A percentile compares a stretch with the other conserved stretches of the same genome.
phyloP scores from a whole-genome alignment of 2,888 invertebrate genomes.

The Cenopis cana region DNA sequence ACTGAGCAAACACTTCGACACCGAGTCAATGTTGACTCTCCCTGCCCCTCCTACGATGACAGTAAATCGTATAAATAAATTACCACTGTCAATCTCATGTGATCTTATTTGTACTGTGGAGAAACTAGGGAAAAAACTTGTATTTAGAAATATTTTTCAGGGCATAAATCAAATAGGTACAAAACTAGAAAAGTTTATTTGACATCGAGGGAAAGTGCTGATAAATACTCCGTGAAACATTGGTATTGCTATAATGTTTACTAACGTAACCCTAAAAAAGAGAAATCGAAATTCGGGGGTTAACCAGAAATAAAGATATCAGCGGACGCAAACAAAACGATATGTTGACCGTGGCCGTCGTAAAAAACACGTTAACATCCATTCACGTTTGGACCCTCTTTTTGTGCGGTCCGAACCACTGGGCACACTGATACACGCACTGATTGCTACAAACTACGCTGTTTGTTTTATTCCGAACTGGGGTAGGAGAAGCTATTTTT shows the following conservation, averaged over 20 bases:
- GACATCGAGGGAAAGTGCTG: neutral
- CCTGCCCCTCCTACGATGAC: slow-evolving; percentile 66
- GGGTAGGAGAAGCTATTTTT: slow-evolving; percentile 28
- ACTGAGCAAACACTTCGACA: slow-evolving; percentile 77
- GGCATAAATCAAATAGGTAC: neutral
- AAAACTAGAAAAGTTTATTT: neutral
- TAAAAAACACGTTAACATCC: slow-evolving; percentile 86
- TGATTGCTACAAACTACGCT: slow-evolving; percentile 67
- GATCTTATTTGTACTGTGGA: slow-evolving; percentile 63
- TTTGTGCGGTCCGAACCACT: slow-evolving; percentile 73
- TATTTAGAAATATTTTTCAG: neutral
- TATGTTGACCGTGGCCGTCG: slow-evolving; percentile 78
- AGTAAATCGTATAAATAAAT: slow-evolving; percentile 82
- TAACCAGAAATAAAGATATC: slow-evolving; percentile 78
- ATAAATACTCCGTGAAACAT: slow-evolving; percentile 10
- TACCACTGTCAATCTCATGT: slow-evolving; percentile 76
- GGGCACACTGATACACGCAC: slow-evolving; percentile 79
- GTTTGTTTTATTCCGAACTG: slow-evolving; percentile 55
- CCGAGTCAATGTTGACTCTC: slow-evolving; percentile 77
- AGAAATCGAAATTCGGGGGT: slow-evolving; percentile 69
- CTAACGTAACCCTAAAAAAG: slow-evolving; percentile 48
- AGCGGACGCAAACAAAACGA: slow-evolving; percentile 81
- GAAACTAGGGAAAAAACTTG: slow-evolving; percentile 42
- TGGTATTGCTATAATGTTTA: slow-evolving; percentile 21
- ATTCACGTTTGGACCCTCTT: slow-evolving; percentile 83